A percentile compares a stretch with the other conserved stretches of the same genome.
Evolutionary conservation across 2,888 invertebrate genomes (phyloP).

Genomic region (Napeogenes inachia): DNA sequence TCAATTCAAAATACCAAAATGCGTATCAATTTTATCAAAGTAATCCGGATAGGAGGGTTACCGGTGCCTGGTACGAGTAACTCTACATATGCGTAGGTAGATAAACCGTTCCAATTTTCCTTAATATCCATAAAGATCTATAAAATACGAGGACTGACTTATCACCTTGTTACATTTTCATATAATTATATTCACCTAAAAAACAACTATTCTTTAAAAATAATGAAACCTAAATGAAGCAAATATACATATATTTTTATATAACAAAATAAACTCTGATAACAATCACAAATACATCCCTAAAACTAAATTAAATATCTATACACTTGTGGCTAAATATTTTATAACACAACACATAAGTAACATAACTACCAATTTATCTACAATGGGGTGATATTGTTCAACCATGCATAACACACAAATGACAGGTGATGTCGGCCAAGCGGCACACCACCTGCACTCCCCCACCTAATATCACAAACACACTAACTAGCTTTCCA

Average conservation of each 20-base stretch:
- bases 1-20: conserved; percentile 30
- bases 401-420: conserved; percentile 53
- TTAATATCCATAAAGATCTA: background rate
- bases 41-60: conserved; percentile 49
- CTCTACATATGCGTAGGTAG: conserved; percentile 10
- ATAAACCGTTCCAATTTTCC: too few species aligned
- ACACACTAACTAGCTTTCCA: conserved; percentile 40
- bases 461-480: conserved; percentile 56
- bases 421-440: conserved; percentile 65
- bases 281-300: too few species aligned
- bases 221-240: too few species aligned
- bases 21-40: conserved; percentile 61
- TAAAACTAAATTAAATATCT: too few species aligned
- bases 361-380: conserved; percentile 21
- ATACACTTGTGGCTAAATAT: too few species aligned
- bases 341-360: conserved; percentile 15
- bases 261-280: too few species aligned
- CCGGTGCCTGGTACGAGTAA: conserved; percentile 63
- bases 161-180: conserved; percentile 1
- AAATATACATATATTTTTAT: too few species aligned
- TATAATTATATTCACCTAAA: too few species aligned
- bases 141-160: background rate
- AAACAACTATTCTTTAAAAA: too few species aligned
- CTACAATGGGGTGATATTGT: conserved; percentile 37
- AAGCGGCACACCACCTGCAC: conserved; percentile 66